phyloP scores from a whole-genome alignment of 1,140 invertebrate species.

The Zeugodacus cucurbitae region DNA sequence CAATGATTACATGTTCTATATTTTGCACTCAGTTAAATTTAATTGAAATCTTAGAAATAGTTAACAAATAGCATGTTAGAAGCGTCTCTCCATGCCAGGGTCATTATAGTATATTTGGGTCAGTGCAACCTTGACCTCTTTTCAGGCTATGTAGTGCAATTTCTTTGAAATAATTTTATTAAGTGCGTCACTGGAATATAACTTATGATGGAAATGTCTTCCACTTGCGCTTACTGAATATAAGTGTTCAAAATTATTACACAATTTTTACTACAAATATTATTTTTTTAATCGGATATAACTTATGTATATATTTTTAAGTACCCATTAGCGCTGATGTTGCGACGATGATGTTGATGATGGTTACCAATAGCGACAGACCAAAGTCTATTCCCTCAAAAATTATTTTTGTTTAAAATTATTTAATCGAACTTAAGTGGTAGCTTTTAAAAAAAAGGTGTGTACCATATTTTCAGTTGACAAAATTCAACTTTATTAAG shows the following conservation, averaged over 20 bases:
- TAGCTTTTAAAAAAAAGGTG: constrained; percentile 1
- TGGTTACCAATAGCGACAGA: background rate
- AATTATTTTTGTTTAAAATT: background rate
- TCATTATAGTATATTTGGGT: constrained; percentile 38
- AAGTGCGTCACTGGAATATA: no score
- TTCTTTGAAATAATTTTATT: no score
- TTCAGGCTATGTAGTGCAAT: background rate
- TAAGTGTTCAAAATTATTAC: no score
- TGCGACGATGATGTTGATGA: constrained; percentile 39
- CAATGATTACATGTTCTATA: background rate
- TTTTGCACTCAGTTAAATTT: no score
- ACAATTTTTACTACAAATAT: background rate
- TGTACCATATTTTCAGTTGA: constrained; percentile 27
- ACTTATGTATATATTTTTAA: background rate
- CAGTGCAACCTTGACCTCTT: constrained; percentile 45
- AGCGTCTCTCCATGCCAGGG: background rate
- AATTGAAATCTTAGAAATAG: no score
- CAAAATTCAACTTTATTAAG: background rate
- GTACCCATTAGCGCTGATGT: background rate
- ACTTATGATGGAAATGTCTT: no score
- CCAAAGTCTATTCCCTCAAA: background rate
- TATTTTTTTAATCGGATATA: background rate
- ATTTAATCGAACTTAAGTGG: background rate
- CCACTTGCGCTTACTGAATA: no score
- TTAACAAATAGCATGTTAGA: no score